Conservation (phyloP, 2,797 vertebrate genomes). For the Eulemur albifrons region DNA sequence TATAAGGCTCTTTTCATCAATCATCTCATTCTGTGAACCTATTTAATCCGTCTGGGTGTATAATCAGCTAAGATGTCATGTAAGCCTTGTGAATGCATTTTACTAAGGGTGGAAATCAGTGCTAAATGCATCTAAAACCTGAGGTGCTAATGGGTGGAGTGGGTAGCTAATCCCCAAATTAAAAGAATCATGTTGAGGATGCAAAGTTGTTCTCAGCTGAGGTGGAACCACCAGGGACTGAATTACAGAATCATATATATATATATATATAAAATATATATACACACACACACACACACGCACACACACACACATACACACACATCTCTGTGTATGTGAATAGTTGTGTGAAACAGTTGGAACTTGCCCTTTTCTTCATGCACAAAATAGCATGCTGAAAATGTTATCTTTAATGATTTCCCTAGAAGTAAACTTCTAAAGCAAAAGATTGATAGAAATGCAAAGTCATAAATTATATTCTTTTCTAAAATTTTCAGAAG, state of each 20-base stretch:
- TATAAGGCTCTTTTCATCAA: neutral
- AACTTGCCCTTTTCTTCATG: neutral
- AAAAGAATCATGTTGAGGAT: neutral
- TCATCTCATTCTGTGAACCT: neutral
- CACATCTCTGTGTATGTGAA: accelerated
- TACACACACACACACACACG: no score
- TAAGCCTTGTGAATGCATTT: constrained; percentile 6
- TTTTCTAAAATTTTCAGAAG: constrained; percentile 23
- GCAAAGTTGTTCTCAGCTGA: neutral
- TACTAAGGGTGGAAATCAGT: neutral
- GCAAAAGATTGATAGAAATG: neutral
- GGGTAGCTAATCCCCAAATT: neutral
- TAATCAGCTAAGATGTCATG: neutral
- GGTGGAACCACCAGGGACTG: neutral
- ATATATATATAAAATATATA: neutral
- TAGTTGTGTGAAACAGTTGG: neutral
- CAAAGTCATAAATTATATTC: neutral
- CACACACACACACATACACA: neutral
- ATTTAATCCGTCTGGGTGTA: constrained; percentile 15
- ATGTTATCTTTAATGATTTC: neutral
- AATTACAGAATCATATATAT: neutral
- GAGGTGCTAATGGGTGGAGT: neutral
- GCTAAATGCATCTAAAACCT: neutral
- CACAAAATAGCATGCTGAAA: neutral
- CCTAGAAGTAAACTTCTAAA: neutral